phyloP scores from a whole-genome alignment of 1,140 invertebrate genomes.

The Paramacrobiotus metropolitanus region DNA sequence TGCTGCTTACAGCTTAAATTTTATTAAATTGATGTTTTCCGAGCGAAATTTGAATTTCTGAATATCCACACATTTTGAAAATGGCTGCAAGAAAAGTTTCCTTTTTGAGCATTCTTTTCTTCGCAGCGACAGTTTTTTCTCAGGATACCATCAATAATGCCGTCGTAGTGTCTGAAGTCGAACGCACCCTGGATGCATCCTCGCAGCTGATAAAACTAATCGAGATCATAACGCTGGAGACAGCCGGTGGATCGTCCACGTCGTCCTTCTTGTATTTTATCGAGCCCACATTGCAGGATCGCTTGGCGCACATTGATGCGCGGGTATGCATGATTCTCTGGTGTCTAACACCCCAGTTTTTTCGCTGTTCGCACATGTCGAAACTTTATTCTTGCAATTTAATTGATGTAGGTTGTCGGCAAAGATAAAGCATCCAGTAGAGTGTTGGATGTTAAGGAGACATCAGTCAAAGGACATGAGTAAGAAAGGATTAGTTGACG shows the following conservation, averaged over 20 bases:
- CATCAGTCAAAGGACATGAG: conserved; percentile 26
- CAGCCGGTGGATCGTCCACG: conserved; percentile 41
- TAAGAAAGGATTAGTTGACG: neutral
- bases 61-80: no score
- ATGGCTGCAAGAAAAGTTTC: no score
- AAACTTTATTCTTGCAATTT: no score
- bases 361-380: no score
- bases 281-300: conserved; percentile 33
- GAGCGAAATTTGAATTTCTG: no score
- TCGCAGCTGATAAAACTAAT: conserved; percentile 64
- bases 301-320: conserved; percentile 47
- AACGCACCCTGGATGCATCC: conserved; percentile 57
- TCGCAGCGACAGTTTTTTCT: no score
- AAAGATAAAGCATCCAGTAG: conserved; percentile 24
- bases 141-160: conserved; percentile 9
- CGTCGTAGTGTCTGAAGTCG: conserved; percentile 51
- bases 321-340: conserved; percentile 17
- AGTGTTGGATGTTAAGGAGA: conserved; percentile 30
- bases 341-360: no score
- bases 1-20: no score
- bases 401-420: conserved; percentile 9
- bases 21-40: no score
- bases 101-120: no score
- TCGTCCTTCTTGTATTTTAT: conserved; percentile 44
- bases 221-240: conserved; percentile 52